These are phyloP conservation scores for Montipora capitata DNA, from an alignment of 92 coral and sea anemone species.

Conservation along the genomic window DNA sequence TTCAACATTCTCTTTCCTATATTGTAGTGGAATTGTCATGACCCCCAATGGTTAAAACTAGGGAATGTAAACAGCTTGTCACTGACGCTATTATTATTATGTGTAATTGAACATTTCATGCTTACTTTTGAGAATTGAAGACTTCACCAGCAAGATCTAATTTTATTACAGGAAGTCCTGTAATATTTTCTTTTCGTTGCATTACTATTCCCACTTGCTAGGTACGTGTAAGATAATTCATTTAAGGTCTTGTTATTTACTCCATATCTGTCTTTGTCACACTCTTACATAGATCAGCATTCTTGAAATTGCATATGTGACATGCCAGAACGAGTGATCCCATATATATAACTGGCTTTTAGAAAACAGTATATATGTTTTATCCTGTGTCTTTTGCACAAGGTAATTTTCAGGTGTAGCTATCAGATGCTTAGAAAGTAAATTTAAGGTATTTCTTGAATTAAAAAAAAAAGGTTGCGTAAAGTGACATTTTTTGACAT, in stretches of 20 bases:
- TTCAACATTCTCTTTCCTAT: background rate
- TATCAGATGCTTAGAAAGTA: slow-evolving; percentile 3
- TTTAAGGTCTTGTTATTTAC: background rate
- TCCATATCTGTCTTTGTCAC: background rate
- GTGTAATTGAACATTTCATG: background rate
- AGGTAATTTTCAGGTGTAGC: background rate
- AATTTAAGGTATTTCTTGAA: background rate
- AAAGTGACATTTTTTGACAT: background rate
- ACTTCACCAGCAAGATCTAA: background rate
- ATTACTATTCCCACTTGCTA: background rate
- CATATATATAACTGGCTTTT: slow-evolving; percentile 7
- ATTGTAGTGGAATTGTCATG: background rate
- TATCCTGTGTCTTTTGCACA: background rate
- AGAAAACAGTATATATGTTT: background rate
- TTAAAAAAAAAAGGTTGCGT: background rate
- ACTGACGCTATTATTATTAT: slow-evolving; percentile 1
- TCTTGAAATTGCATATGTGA: slow-evolving; percentile 42
- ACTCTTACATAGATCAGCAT: slow-evolving; percentile 3
- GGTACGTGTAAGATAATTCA: too few relatives aligned
- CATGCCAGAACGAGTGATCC: slow-evolving; percentile 10
- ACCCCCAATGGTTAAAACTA: background rate
- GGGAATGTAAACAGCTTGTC: slow-evolving; percentile 19
- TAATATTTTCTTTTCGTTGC: background rate
- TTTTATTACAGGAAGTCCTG: background rate
- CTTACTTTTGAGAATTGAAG: background rate